phyloP scores from a whole-genome alignment of 2,797 vertebrate species.

The Halcyon smyrnensis region DNA sequence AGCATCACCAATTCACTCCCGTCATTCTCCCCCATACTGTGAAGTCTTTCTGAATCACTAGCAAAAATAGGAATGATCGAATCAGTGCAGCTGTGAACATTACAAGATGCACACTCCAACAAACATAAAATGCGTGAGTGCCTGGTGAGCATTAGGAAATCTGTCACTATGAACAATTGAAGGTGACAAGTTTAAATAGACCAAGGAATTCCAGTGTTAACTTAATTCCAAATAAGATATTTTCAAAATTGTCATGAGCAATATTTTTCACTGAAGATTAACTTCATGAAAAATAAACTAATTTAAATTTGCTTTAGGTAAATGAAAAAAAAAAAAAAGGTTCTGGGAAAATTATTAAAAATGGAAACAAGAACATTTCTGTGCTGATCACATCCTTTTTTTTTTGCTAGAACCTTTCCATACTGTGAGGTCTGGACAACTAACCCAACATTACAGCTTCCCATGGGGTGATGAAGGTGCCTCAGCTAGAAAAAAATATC shows the following conservation, averaged over 20 bases:
- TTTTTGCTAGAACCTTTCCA: not conserved
- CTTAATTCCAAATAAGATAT: slow-evolving; percentile 30
- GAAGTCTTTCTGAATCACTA: slow-evolving; percentile 58
- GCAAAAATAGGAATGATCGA: slow-evolving; percentile 62
- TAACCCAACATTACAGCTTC: not conserved
- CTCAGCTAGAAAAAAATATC: not conserved
- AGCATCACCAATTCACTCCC: not conserved
- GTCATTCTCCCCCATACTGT: slow-evolving; percentile 41
- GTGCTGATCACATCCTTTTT: not conserved
- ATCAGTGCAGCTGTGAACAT: slow-evolving; percentile 68
- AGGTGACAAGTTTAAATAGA: slow-evolving; percentile 67
- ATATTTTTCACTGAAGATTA: not conserved
- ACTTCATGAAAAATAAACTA: not conserved
- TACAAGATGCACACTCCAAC: slow-evolving; percentile 61
- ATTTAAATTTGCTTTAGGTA: not conserved
- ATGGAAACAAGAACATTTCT: not conserved
- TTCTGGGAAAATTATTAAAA: not conserved
- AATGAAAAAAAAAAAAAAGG: rapidly evolving
- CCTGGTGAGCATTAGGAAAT: slow-evolving; percentile 68
- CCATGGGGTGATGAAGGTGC: not conserved
- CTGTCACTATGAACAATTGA: slow-evolving; percentile 67
- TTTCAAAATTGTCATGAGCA: not conserved
- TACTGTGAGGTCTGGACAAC: not conserved
- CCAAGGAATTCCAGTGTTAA: slow-evolving; percentile 44
- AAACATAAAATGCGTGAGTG: slow-evolving; percentile 58